Evolutionary conservation across 64 coral and sea anemone species (phyloP).

Genomic region (Orbicella faveolata): DNA sequence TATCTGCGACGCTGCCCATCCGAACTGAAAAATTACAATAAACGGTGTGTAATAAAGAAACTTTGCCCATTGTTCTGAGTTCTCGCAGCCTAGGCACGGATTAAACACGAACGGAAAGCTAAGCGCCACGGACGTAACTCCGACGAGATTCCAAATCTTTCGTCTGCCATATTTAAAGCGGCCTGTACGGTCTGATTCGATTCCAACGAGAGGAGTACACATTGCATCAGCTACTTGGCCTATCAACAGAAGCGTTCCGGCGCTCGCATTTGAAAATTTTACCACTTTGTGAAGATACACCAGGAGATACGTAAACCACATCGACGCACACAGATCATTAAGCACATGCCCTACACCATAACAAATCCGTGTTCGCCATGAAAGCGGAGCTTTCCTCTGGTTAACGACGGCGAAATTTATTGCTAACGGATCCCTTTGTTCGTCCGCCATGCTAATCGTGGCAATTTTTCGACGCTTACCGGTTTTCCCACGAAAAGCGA

Average conservation of each 20-base stretch:
- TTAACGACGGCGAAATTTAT: not conserved
- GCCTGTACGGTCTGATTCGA: conserved; percentile 71
- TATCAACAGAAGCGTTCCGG: conserved; percentile 62
- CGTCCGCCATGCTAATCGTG: not conserved
- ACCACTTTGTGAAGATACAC: conserved; percentile 84
- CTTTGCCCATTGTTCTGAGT: conserved; percentile 46
- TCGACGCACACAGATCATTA: conserved; percentile 82
- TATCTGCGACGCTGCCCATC: conserved; percentile 87
- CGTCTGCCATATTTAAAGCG: conserved; percentile 70
- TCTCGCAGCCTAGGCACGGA: conserved; percentile 65
- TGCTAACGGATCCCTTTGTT: not conserved
- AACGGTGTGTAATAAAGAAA: conserved; percentile 87
- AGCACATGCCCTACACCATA: conserved; percentile 82
- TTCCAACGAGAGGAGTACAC: conserved; percentile 77
- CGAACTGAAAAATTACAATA: conserved; percentile 89
- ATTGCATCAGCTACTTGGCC: conserved; percentile 83
- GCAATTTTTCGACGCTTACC: not conserved
- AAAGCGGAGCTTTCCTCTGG: not conserved
- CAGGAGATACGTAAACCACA: conserved; percentile 87
- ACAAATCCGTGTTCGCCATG: conserved; percentile 63
- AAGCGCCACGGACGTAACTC: conserved; percentile 48
- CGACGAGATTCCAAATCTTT: conserved; percentile 83
- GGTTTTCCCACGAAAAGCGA: not conserved
- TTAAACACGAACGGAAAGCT: conserved; percentile 89
- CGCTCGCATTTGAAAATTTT: conserved; percentile 72